A percentile compares a stretch with the other conserved stretches of the same genome.
Evolutionary conservation across 1,140 invertebrate species (phyloP).

Genomic region (Aphidius ervi): DNA sequence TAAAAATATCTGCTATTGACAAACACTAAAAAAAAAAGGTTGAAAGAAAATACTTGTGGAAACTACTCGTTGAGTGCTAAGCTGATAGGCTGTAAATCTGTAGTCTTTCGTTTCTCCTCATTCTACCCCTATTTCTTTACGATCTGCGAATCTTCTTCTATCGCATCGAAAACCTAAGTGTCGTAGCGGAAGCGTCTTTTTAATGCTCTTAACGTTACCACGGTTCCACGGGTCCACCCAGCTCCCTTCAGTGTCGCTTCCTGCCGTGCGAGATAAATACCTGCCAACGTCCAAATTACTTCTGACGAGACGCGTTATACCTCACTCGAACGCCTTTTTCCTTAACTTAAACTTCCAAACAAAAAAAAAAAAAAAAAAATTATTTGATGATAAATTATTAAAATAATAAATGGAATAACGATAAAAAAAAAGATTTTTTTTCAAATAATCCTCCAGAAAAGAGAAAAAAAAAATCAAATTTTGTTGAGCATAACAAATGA

Average conservation of each 20-base stretch:
- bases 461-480: no score
- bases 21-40: no score
- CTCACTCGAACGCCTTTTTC: not conserved
- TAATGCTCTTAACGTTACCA: constrained; percentile 51
- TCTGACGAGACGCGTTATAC: constrained; percentile 10
- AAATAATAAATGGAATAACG: no score
- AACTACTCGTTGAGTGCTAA: constrained; percentile 49
- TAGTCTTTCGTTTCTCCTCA: constrained; percentile 29
- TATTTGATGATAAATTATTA: not conserved
- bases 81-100: constrained; percentile 51
- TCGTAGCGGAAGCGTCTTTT: constrained; percentile 50
- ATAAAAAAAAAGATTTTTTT: no score
- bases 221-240: constrained; percentile 31
- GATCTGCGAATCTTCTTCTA: constrained; percentile 17
- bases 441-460: no score
- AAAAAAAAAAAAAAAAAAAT: not conserved
- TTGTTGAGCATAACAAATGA: no score
- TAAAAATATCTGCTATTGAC: no score
- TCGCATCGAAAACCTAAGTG: constrained; percentile 49
- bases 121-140: not conserved
- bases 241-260: constrained; percentile 34
- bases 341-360: not conserved
- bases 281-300: constrained; percentile 48
- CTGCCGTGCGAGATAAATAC: constrained; percentile 46
- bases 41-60: constrained; percentile 29